Conservation (phyloP, 2,888 invertebrate species). For the Prostheceraeus crozeri region DNA sequence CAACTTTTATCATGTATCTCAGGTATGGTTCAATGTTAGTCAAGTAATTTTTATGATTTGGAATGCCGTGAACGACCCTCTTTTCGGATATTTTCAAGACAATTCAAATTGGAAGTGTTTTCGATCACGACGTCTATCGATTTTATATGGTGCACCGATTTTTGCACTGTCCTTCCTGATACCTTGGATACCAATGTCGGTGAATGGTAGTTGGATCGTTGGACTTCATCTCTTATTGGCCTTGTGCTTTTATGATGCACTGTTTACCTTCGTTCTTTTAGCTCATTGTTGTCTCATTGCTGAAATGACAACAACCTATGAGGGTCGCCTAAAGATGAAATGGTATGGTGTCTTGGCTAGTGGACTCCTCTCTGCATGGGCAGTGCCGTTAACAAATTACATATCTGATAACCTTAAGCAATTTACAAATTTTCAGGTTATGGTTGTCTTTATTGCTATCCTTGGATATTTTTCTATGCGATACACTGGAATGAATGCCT, state of each 20-base stretch:
- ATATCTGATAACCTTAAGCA: conserved; percentile 50
- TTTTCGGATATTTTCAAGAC: conserved; percentile 57
- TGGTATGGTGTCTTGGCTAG: conserved; percentile 44
- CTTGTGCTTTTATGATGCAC: conserved; percentile 57
- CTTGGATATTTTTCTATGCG: conserved; percentile 45
- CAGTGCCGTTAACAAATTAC: conserved; percentile 45
- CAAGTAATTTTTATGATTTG: conserved; percentile 57
- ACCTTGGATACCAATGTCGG: conserved; percentile 56
- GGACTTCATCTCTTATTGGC: conserved; percentile 57
- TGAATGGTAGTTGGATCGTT: conserved; percentile 46
- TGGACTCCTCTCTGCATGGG: conserved; percentile 24
- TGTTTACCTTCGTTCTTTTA: conserved; percentile 56
- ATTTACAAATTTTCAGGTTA: conserved; percentile 49
- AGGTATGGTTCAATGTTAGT: conserved; percentile 57
- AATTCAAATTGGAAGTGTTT: conserved; percentile 48
- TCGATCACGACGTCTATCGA: conserved; percentile 52
- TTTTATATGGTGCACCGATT: conserved; percentile 55
- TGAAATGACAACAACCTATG: conserved; percentile 50
- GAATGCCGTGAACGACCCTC: conserved; percentile 59
- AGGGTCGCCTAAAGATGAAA: conserved; percentile 50
- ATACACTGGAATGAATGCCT: conserved; percentile 46
- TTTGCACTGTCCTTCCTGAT: conserved; percentile 54
- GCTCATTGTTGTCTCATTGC: conserved; percentile 55
- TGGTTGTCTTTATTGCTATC: conserved; percentile 46
- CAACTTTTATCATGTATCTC: conserved; percentile 55